Conservation (phyloP, 2,888 invertebrate genomes). For the Girardia tigrina region DNA sequence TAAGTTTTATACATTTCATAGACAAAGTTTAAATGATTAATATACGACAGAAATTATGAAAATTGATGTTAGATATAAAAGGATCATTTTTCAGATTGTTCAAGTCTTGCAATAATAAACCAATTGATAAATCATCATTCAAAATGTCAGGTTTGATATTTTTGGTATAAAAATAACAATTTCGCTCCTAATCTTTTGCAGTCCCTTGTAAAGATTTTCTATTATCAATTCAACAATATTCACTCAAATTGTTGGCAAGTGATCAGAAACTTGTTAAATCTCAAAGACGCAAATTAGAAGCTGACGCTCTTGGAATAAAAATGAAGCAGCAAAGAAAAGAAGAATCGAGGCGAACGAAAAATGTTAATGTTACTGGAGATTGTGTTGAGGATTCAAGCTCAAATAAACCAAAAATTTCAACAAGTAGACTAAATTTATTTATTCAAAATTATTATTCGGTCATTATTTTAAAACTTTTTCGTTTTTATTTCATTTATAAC, state of each 20-base stretch:
- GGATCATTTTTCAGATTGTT: not conserved
- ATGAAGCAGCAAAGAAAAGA: not conserved
- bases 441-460: too few relatives aligned
- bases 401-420: not conserved
- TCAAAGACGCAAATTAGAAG: not conserved
- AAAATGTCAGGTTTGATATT: not conserved
- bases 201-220: not conserved
- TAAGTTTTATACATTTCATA: too few relatives aligned
- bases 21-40: too few relatives aligned
- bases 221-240: not conserved
- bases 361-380: not conserved
- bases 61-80: too few relatives aligned
- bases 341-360: not conserved
- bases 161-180: too few relatives aligned
- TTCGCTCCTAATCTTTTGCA: too few relatives aligned
- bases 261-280: constrained; percentile 17
- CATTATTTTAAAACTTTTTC: too few relatives aligned
- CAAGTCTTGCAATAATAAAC: not conserved
- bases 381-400: not conserved
- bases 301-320: not conserved
- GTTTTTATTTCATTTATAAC: too few relatives aligned
- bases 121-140: not conserved
- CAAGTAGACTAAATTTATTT: too few relatives aligned
- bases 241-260: not conserved
- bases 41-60: too few relatives aligned